Conservation (phyloP, 2,113 vertebrate species). For the Poeciliopsis prolifica region DNA sequence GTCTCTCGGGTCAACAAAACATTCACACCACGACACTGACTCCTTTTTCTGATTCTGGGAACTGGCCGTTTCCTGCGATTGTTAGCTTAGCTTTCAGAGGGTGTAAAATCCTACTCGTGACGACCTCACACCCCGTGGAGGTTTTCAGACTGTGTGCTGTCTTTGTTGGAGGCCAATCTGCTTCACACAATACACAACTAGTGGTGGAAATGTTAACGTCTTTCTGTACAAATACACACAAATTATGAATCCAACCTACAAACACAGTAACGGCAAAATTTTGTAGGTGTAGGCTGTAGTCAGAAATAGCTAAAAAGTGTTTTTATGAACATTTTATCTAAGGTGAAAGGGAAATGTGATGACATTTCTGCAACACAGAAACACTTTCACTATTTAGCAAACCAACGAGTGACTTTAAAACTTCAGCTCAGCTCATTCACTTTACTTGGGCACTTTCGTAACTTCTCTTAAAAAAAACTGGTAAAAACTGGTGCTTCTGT, state of each 20-base stretch:
- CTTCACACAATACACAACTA: constrained; percentile 16
- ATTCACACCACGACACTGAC: constrained; percentile 6
- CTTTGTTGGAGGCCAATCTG: constrained; percentile 18
- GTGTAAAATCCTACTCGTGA: constrained; percentile 44
- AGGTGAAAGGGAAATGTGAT: too few relatives aligned
- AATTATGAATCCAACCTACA: background rate
- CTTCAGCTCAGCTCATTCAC: too few relatives aligned
- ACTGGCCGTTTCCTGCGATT: constrained; percentile 58
- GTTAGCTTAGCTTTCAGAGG: constrained; percentile 62
- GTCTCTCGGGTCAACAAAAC: constrained; percentile 2
- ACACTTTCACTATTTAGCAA: too few relatives aligned
- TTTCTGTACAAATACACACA: constrained; percentile 13
- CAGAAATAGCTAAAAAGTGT: background rate
- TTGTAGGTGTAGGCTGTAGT: too few relatives aligned
- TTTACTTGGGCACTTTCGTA: too few relatives aligned
- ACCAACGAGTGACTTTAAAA: too few relatives aligned
- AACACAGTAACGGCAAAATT: background rate
- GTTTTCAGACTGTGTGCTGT: constrained; percentile 12
- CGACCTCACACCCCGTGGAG: constrained; percentile 55
- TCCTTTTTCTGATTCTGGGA: constrained; percentile 42
- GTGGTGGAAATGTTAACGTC: constrained; percentile 21
- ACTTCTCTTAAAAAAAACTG: background rate
- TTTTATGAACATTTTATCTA: background rate
- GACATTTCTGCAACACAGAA: too few relatives aligned
- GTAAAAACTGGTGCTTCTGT: background rate